Evolutionary conservation across 2,113 vertebrate genomes (phyloP).

Genomic region (Sialia sialis): DNA sequence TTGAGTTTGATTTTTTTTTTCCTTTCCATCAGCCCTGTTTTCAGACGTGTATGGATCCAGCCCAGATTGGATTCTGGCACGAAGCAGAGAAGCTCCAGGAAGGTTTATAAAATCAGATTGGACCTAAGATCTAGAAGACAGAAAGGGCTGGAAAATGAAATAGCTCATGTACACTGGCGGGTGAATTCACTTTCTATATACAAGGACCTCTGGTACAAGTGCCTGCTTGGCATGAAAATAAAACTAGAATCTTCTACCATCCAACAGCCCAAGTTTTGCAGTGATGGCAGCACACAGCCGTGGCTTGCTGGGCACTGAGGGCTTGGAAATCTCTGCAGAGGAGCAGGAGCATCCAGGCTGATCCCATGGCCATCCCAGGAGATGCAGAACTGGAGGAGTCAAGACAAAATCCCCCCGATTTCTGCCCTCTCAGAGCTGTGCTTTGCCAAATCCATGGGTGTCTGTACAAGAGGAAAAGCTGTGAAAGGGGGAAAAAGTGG

Average conservation of each 20-base stretch:
- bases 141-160: neutral
- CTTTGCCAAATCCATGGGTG: fast-evolving
- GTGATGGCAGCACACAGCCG: fast-evolving
- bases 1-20: neutral
- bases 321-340: fast-evolving
- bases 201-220: neutral
- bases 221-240: neutral
- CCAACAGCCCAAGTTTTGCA: fast-evolving
- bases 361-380: neutral
- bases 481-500: fast-evolving
- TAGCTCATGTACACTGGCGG: neutral
- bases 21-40: neutral
- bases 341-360: neutral
- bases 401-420: neutral
- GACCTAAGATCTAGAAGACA: neutral
- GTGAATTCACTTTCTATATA: neutral
- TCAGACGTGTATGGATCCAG: neutral
- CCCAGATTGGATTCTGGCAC: neutral
- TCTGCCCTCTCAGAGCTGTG: neutral
- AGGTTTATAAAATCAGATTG: neutral
- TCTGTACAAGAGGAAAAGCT: neutral
- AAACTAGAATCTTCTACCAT: neutral
- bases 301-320: neutral
- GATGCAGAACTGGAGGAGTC: neutral
- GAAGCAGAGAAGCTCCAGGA: neutral